Evolutionary conservation across 2,888 invertebrate genomes (phyloP), one percentile per base, ranked within the genome.

Genomic region (Gari tellinella): DNA sequence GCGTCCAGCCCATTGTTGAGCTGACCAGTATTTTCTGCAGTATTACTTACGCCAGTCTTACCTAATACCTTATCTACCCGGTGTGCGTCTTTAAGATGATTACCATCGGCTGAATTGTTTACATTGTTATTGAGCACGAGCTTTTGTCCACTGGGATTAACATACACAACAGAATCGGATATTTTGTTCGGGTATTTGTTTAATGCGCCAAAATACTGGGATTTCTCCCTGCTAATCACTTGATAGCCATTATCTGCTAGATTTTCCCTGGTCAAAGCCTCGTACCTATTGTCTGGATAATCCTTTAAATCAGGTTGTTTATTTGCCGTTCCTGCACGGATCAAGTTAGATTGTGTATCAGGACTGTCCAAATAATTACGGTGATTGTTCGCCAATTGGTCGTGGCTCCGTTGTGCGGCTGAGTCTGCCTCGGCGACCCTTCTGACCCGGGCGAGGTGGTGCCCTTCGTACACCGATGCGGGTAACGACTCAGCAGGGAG

Each of bases 401-500:
- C 14, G 4, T 41, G 21, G 41, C 26, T 51, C 19, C 23, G 38
- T 14, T 1, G 17, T 8, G 40, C n/a, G 5, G 26, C 52, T 21
- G 49, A 23, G 12, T 62, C 65, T 41, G 58, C 26, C 46, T 68
- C 61, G 2, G 68, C 72, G 0, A 58, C 56, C 38, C 70, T 57
- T 25, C 62, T 51, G n/a, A 62, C 57, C 37, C 79, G 43, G 12
- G 58, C 51, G 12, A 67, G 60, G 26, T 75, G 68, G 19, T 62
- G 67, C 7, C 58, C 65, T 7, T 69, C 72, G 48, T 74, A 67
- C 4, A 62, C 23, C 21, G 40, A 37, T 37, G 86, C 81, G 8
- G 87, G 87, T 55, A 87, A 68, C 5, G 83, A 80, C 48, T 84
- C 83, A 2, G 79, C 85, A 8, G 88, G 88, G 12, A 88, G 75